phyloP scores from a whole-genome alignment of 1,140 invertebrate genomes.

The Trichonephila inaurata region DNA sequence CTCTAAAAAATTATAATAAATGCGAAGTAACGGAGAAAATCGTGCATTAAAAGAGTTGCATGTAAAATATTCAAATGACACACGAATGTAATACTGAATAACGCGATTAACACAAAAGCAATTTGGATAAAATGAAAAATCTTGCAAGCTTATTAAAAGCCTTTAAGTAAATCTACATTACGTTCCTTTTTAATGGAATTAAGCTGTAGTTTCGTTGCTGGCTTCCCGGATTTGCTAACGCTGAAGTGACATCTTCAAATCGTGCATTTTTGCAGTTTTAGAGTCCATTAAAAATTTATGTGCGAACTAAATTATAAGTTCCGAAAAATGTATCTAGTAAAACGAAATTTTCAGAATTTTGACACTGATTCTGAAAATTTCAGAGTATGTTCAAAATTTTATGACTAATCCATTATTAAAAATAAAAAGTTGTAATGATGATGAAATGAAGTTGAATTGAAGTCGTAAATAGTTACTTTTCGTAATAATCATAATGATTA shows the following conservation, averaged over 20 bases:
- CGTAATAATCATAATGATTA: no score
- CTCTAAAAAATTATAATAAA: neutral
- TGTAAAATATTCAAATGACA: conserved; percentile 47
- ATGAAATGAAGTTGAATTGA: no score
- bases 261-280: neutral
- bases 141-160: conserved; percentile 28
- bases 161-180: conserved; percentile 33
- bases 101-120: conserved; percentile 16
- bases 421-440: no score
- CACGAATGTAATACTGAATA: neutral
- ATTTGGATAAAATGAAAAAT: neutral
- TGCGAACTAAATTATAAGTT: no score
- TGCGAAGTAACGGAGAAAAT: neutral
- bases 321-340: no score
- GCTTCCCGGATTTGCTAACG: neutral
- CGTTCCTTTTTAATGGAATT: conserved; percentile 23
- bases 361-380: no score
- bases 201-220: neutral
- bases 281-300: neutral
- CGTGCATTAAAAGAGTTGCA: neutral
- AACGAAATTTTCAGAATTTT: no score
- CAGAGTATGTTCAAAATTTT: no score
- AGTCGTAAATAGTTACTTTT: no score
- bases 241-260: neutral
- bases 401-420: no score